Conservation (phyloP, 2,888 invertebrate genomes). For the Patella ulyssiponensis region DNA sequence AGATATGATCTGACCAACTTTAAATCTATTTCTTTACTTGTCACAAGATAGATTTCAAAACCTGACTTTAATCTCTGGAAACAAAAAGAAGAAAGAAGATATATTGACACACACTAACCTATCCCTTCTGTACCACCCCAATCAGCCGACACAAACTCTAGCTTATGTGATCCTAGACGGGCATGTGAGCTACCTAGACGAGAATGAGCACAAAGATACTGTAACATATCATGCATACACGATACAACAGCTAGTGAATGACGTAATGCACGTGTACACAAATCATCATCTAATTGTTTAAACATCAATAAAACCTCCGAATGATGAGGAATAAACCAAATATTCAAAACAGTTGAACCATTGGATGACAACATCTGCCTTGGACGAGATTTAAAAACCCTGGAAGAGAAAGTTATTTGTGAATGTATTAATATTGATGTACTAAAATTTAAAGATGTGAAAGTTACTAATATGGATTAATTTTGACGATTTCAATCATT, state of each 20-base stretch:
- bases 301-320: slow-evolving; percentile 68
- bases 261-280: slow-evolving; percentile 57
- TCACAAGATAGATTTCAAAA: too few relatives aligned
- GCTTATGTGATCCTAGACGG: slow-evolving; percentile 58
- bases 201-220: slow-evolving; percentile 69
- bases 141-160: slow-evolving; percentile 67
- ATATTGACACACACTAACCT: slow-evolving; percentile 46
- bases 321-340: slow-evolving; percentile 72
- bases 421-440: too few relatives aligned
- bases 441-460: neutral
- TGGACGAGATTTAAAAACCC: slow-evolving; percentile 63
- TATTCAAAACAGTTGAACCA: slow-evolving; percentile 67
- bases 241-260: slow-evolving; percentile 62
- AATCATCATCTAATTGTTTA: slow-evolving; percentile 62
- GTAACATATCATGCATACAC: slow-evolving; percentile 69
- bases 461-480: neutral
- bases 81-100: too few relatives aligned
- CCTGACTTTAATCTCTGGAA: too few relatives aligned
- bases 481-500: neutral
- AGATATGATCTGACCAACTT: too few relatives aligned
- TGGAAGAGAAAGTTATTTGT: slow-evolving; percentile 34
- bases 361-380: slow-evolving; percentile 64
- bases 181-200: slow-evolving; percentile 65
- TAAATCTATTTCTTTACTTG: too few relatives aligned
- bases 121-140: slow-evolving; percentile 71